Percentiles rank a stretch among this genome's conserved stretches.
Evolutionary conservation across 2,888 invertebrate species (phyloP).

Genomic region (Miltochrista miniata): DNA sequence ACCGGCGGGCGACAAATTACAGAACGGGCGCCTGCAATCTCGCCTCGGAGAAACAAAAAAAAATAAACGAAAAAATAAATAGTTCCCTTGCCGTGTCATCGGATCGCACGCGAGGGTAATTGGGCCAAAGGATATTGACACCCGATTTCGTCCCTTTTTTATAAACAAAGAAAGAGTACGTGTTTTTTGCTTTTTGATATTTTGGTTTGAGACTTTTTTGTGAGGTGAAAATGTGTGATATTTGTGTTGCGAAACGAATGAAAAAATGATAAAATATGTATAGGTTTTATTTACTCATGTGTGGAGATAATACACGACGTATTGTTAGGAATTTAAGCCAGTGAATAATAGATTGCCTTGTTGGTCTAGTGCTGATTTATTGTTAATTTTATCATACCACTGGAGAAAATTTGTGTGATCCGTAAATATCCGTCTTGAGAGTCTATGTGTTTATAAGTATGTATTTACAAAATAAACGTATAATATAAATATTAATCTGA

Average conservation of each 20-base stretch:
- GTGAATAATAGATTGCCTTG: too few relatives aligned
- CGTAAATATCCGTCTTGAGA: too few relatives aligned
- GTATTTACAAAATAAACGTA: too few relatives aligned
- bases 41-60: slow-evolving; percentile 48
- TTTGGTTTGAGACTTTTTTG: slow-evolving; percentile 9
- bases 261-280: too few relatives aligned
- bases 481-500: too few relatives aligned
- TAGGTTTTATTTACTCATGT: too few relatives aligned
- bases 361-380: too few relatives aligned
- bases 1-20: slow-evolving; percentile 70
- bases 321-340: too few relatives aligned
- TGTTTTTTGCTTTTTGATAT: slow-evolving; percentile 16
- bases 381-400: too few relatives aligned
- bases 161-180: slow-evolving; percentile 38
- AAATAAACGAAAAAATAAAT: slow-evolving; percentile 48
- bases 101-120: slow-evolving; percentile 58
- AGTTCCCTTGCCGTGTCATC: slow-evolving; percentile 68
- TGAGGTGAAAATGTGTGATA: slow-evolving; percentile 2
- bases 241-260: background rate
- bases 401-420: too few relatives aligned
- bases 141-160: slow-evolving; percentile 44
- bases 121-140: slow-evolving; percentile 50
- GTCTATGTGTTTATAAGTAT: too few relatives aligned
- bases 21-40: slow-evolving; percentile 64
- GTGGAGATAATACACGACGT: too few relatives aligned